phyloP scores from a whole-genome alignment of 2,113 vertebrate species.

The Caretta caretta region DNA sequence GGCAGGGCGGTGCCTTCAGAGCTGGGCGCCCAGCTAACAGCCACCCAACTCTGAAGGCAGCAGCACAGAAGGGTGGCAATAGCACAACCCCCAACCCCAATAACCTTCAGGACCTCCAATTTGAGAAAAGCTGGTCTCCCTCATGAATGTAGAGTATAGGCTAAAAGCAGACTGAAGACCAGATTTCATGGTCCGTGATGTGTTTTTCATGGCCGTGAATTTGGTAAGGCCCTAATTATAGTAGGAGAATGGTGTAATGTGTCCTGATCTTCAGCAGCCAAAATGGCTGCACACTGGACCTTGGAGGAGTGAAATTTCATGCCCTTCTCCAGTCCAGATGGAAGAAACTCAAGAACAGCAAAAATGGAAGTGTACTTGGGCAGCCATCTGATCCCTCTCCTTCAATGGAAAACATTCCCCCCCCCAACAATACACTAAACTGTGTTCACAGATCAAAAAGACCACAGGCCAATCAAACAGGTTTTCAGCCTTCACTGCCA shows the following conservation, averaged over 20 bases:
- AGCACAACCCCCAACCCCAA: too few species aligned
- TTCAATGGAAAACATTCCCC: conserved; percentile 27
- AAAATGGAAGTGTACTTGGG: conserved; percentile 12
- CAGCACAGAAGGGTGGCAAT: too few species aligned
- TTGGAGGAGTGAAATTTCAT: neutral
- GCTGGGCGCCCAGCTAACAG: too few species aligned
- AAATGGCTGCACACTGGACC: neutral
- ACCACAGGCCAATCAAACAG: conserved; percentile 48
- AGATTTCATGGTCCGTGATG: too few species aligned
- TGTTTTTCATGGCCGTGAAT: too few species aligned
- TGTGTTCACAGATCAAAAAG: conserved; percentile 51
- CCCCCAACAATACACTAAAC: conserved; percentile 25
- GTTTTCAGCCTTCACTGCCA: conserved; percentile 60
- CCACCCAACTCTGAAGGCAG: too few species aligned
- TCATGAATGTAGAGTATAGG: too few species aligned
- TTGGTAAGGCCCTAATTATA: neutral
- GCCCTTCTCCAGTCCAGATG: conserved; percentile 22
- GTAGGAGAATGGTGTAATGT: neutral
- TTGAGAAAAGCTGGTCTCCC: neutral
- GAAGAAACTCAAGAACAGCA: conserved; percentile 18
- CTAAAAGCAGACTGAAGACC: too few species aligned
- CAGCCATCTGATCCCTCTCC: neutral
- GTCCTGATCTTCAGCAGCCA: neutral
- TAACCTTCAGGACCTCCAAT: neutral
- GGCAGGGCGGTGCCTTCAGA: too few species aligned